A percentile compares a stretch with the other conserved stretches of the same genome.
Conservation (phyloP, 2,888 invertebrate genomes). For the Cheilosia impressa region DNA sequence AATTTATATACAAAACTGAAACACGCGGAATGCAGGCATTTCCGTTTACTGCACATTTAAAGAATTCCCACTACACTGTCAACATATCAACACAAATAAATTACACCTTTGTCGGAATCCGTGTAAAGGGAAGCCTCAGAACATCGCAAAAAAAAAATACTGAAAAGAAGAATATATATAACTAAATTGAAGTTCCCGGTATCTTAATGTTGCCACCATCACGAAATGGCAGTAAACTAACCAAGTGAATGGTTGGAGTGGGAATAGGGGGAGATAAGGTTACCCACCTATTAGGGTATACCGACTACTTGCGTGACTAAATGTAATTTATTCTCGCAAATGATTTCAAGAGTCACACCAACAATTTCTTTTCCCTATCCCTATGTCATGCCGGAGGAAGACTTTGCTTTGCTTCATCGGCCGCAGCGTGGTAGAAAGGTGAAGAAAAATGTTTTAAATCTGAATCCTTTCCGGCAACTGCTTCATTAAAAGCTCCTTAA, state of each 20-base stretch:
- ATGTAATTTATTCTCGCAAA: constrained; percentile 59
- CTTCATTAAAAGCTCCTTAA: constrained; percentile 74
- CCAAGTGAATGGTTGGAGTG: constrained; percentile 41
- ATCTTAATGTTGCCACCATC: constrained; percentile 74
- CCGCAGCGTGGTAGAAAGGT: constrained; percentile 3
- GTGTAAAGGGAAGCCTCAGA: constrained; percentile 17
- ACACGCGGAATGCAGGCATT: constrained; percentile 53
- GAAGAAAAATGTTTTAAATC: constrained; percentile 67
- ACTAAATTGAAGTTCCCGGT: constrained; percentile 59
- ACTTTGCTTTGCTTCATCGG: constrained; percentile 7
- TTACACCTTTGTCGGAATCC: constrained; percentile 59
- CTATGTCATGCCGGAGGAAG: constrained; percentile 1
- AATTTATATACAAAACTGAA: constrained; percentile 32
- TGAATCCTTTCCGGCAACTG: constrained; percentile 72
- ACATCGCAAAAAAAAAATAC: constrained; percentile 21
- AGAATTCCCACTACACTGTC: constrained; percentile 53
- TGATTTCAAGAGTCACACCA: constrained; percentile 67
- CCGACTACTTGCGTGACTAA: constrained; percentile 58
- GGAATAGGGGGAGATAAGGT: constrained; percentile 62
- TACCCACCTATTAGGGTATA: constrained; percentile 23
- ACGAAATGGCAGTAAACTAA: constrained; percentile 56
- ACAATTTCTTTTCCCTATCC: constrained; percentile 35
- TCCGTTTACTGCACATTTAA: constrained; percentile 51
- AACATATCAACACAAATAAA: constrained; percentile 70
- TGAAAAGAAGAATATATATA: constrained; percentile 21